phyloP scores from a whole-genome alignment of 1,140 invertebrate genomes.

The Cyclina sinensis region DNA sequence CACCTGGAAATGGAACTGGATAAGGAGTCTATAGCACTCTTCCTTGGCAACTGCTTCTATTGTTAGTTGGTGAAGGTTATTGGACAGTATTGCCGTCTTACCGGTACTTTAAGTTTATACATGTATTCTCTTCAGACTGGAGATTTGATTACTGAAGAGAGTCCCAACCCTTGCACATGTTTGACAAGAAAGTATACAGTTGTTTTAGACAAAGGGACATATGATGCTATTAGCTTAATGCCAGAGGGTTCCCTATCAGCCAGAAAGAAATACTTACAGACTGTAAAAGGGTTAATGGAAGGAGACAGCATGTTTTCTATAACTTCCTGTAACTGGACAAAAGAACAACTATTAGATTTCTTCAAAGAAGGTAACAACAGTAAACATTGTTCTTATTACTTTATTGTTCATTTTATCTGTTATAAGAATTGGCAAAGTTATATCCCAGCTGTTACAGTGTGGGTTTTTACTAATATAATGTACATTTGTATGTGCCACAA shows the following conservation, averaged over 20 bases:
- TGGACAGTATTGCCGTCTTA: too few species aligned
- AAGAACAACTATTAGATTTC: conserved; percentile 92
- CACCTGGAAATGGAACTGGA: too few species aligned
- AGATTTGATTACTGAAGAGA: conserved; percentile 72
- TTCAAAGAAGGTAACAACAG: conserved; percentile 88
- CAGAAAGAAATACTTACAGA: conserved; percentile 90
- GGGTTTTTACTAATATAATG: too few species aligned
- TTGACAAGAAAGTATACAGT: conserved; percentile 78
- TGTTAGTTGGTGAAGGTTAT: too few species aligned
- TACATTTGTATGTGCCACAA: too few species aligned
- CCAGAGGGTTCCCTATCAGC: conserved; percentile 90
- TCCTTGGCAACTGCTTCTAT: too few species aligned
- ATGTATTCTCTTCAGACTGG: conserved; percentile 69
- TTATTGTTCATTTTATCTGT: too few species aligned
- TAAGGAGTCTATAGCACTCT: too few species aligned
- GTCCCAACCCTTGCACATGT: conserved; percentile 66
- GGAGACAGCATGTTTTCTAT: conserved; percentile 92
- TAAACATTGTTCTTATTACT: too few species aligned
- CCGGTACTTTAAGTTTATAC: too few species aligned
- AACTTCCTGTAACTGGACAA: conserved; percentile 98
- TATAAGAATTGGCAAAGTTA: too few species aligned
- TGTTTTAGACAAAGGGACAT: conserved; percentile 96
- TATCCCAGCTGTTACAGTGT: too few species aligned
- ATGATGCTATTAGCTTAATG: conserved; percentile 95
- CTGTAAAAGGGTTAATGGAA: conserved; percentile 89